Evolutionary conservation across 1,140 invertebrate species (phyloP), one percentile per base, ranked within the genome.

Genomic region (Macrostomum lignano): DNA sequence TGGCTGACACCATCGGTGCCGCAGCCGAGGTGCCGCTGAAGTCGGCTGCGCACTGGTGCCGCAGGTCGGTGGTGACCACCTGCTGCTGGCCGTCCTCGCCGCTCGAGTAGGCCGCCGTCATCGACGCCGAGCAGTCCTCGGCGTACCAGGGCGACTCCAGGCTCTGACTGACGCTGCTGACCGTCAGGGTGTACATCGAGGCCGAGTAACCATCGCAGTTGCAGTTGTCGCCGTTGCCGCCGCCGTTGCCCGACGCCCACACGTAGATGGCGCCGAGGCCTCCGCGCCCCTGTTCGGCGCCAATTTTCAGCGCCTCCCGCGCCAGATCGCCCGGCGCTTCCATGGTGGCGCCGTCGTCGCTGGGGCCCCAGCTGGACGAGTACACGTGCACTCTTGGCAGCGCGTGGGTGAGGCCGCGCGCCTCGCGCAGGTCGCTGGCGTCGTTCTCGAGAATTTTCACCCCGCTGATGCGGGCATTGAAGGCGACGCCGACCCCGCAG

Each of bases 331-430:
- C 74, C 1, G 78, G 78, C 7, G 72, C 74, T 51, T 84, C 79
- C 0, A 86, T 68, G 15, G 73, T 78, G 46, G 65, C 64, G 0
- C 78, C 79, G 53, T 84, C 71, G 52, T 86, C 78, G 39, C 51
- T 48, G 11, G 53, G 53, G 9, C 86, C 88, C 88, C 88, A 96
- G 9, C 77, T 84, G 0, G 86, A 84, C 47, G 75, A 84, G 57
- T 94, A 96, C 42, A 96, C 91, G 51, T 96, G 77, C 33, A 96
- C 84, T 52, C 93, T 77, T 47, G 93, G 73, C 13, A 75, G 73
- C 58, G 88, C 88, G 17, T 84, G 65, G 37, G 77, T 78, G 3
- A 98, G 61, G 0, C 81, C 86, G 37, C 75, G 63, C 0, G 88
- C 88, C 61, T 96, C 88, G 10, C 94, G 81, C 0, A 77, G 77